Conservation (phyloP, 1,140 invertebrate species). For the Wiebesia pumilae region DNA sequence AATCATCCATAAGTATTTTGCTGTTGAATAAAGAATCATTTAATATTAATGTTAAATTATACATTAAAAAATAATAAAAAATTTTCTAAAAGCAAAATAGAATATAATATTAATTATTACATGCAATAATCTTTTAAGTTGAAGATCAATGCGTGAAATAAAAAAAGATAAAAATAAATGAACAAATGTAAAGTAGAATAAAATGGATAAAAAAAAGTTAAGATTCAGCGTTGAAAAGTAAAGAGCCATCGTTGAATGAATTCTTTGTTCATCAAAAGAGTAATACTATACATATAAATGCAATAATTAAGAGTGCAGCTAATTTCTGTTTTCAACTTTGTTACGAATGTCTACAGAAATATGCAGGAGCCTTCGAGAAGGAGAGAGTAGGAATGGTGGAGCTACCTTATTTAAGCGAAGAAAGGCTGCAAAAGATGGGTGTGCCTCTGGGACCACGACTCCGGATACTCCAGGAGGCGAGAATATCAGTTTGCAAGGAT, state of each 20-base stretch:
- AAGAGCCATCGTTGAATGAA: background rate
- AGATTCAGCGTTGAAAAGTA: too few species aligned
- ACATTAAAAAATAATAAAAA: too few species aligned
- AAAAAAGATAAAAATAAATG: background rate
- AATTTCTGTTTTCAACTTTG: background rate
- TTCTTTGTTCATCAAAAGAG: background rate
- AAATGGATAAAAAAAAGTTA: background rate
- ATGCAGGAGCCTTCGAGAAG: constrained; percentile 87
- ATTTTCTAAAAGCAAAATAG: too few species aligned
- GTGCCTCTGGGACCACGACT: constrained; percentile 91
- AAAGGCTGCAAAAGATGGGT: constrained; percentile 90
- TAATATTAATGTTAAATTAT: too few species aligned
- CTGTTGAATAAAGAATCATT: too few species aligned
- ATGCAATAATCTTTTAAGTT: background rate
- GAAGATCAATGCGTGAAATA: background rate
- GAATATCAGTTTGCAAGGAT: constrained; percentile 80
- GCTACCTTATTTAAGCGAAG: constrained; percentile 92
- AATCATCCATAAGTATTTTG: too few species aligned
- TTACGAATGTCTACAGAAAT: constrained; percentile 81
- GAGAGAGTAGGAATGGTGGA: constrained; percentile 94
- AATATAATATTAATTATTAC: too few species aligned
- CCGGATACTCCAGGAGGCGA: constrained; percentile 92
- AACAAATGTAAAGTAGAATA: background rate
- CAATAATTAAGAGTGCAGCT: background rate
- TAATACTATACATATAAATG: background rate